Conservation (phyloP, 2,113 vertebrate genomes). For the Bos javanicus region DNA sequence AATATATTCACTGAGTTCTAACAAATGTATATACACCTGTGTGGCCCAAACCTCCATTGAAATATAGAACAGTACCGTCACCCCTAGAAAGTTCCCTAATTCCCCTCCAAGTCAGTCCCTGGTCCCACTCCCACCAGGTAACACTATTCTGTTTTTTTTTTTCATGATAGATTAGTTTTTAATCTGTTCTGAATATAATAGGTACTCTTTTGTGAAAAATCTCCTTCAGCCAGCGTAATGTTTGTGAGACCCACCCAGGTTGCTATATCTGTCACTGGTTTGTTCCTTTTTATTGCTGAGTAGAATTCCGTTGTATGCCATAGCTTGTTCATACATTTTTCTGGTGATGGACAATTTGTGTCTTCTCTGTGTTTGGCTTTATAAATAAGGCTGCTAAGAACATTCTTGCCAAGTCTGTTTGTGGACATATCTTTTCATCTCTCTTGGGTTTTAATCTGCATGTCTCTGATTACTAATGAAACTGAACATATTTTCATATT, state of each 20-base stretch:
- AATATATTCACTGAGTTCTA: constrained; percentile 3
- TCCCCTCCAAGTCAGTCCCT: background rate
- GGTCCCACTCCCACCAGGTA: background rate
- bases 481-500: background rate
- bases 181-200: background rate
- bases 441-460: background rate
- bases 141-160: background rate
- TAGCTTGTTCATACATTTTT: background rate
- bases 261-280: background rate
- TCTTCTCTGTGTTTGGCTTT: background rate
- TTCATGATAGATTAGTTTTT: background rate
- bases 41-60: background rate
- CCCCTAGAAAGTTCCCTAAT: background rate
- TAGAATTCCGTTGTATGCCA: background rate
- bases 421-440: background rate
- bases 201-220: background rate
- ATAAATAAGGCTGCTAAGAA: background rate
- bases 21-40: background rate
- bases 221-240: background rate
- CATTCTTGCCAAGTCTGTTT: background rate
- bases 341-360: background rate
- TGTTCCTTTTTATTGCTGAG: background rate
- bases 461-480: background rate
- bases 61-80: background rate
- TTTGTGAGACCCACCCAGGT: background rate